Evolutionary conservation across 2,113 vertebrate genomes (phyloP).

Genomic region (Heterocephalus glaber): DNA sequence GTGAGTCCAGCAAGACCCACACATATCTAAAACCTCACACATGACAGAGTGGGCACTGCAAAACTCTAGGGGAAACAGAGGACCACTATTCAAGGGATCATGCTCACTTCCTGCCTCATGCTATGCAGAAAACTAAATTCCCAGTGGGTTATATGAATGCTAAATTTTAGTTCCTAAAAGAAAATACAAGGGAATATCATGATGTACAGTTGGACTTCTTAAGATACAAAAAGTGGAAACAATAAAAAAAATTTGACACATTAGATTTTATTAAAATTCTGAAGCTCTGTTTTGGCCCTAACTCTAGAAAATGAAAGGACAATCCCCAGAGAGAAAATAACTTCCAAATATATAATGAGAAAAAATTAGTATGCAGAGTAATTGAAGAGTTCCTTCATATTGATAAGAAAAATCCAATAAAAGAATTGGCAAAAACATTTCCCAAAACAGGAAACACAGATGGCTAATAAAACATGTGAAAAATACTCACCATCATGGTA

Average conservation of each 20-base stretch:
- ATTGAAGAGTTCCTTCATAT: not conserved
- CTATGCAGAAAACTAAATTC: not conserved
- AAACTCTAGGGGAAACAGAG: accelerated
- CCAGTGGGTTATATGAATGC: not conserved
- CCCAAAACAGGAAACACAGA: conserved; percentile 49
- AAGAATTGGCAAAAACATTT: not conserved
- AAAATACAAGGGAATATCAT: not conserved
- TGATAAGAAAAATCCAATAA: not conserved
- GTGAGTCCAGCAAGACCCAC: not conserved
- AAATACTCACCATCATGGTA: not conserved
- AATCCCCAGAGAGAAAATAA: not conserved
- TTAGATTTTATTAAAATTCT: not conserved
- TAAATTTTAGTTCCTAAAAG: not conserved
- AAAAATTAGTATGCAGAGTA: not conserved
- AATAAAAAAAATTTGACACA: not conserved
- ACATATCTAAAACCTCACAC: accelerated
- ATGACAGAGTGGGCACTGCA: accelerated
- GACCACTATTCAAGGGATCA: accelerated
- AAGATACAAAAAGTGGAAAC: not conserved
- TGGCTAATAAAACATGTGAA: not conserved
- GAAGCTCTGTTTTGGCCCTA: not conserved
- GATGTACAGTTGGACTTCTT: not conserved
- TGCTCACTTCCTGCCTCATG: not conserved
- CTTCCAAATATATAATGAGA: not conserved
- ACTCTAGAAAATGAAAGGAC: not conserved